phyloP scores from a whole-genome alignment of 2,888 invertebrate genomes.

The Eristalis arbustorum region DNA sequence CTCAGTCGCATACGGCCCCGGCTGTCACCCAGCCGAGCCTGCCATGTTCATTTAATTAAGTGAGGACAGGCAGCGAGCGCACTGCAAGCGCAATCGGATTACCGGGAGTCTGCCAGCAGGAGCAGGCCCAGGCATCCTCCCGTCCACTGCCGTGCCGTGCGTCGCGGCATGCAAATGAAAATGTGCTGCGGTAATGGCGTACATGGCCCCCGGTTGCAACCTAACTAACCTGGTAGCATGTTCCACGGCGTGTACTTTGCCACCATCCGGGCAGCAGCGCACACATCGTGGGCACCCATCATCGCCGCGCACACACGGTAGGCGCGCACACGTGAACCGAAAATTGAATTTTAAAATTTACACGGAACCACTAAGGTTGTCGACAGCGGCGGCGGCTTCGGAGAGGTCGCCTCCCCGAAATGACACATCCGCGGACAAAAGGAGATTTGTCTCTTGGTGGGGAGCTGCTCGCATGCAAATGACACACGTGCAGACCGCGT shows the following conservation, averaged over 20 bases:
- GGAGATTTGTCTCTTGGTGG: neutral
- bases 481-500: conserved; percentile 24
- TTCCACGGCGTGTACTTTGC: conserved; percentile 64
- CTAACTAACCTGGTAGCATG: conserved; percentile 71
- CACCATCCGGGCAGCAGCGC: conserved; percentile 49
- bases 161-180: conserved; percentile 66
- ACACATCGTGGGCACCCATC: conserved; percentile 56
- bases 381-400: neutral
- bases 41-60: conserved; percentile 69
- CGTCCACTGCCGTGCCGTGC: conserved; percentile 4
- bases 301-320: neutral
- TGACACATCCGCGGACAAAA: conserved; percentile 51
- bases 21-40: conserved; percentile 41
- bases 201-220: conserved; percentile 65
- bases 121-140: neutral
- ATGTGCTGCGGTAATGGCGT: conserved; percentile 64
- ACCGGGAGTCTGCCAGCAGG: conserved; percentile 32
- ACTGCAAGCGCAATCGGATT: conserved; percentile 51
- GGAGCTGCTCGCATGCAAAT: conserved; percentile 52
- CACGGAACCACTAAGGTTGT: conserved; percentile 31
- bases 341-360: conserved; percentile 69
- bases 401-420: conserved; percentile 22
- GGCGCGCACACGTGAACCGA: conserved; percentile 32
- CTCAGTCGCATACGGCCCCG: conserved; percentile 22
- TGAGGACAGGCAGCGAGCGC: conserved; percentile 54